Percentiles rank a stretch among this genome's conserved stretches.
Evolutionary conservation across 2,888 invertebrate species (phyloP).

Genomic region (Entomobrya multifasciata): DNA sequence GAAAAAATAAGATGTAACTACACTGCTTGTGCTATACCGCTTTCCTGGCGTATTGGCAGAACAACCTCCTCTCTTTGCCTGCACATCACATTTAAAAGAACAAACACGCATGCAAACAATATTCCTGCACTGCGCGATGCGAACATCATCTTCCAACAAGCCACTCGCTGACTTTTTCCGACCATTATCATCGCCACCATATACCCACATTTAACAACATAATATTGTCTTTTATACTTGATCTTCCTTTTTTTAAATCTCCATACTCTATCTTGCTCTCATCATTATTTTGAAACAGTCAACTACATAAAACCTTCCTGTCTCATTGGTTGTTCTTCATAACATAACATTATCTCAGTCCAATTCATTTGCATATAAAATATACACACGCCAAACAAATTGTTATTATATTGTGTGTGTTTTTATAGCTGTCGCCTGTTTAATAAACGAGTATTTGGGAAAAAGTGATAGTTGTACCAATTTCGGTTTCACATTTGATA

Average conservation of each 20-base stretch:
- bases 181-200: constrained; percentile 31
- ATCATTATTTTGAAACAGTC: constrained; percentile 62
- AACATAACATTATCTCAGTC: not conserved
- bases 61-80: not conserved
- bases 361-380: not conserved
- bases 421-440: constrained; percentile 15
- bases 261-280: constrained; percentile 44
- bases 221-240: not conserved
- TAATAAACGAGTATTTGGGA: constrained; percentile 15
- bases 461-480: constrained; percentile 30
- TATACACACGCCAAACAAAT: constrained; percentile 14
- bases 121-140: not conserved
- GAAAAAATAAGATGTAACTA: constrained; percentile 16
- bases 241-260: constrained; percentile 7
- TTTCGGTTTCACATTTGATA: constrained; percentile 3
- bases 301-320: constrained; percentile 59
- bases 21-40: not conserved
- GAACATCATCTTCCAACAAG: constrained; percentile 5
- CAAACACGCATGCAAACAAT: not conserved
- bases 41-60: not conserved
- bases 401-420: constrained; percentile 2
- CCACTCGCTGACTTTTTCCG: constrained; percentile 47
- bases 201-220: not conserved
- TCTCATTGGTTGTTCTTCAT: constrained; percentile 50
- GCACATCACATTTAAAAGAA: not conserved